Conservation (phyloP, 2,888 invertebrate species). For the Campoplex nolae region DNA sequence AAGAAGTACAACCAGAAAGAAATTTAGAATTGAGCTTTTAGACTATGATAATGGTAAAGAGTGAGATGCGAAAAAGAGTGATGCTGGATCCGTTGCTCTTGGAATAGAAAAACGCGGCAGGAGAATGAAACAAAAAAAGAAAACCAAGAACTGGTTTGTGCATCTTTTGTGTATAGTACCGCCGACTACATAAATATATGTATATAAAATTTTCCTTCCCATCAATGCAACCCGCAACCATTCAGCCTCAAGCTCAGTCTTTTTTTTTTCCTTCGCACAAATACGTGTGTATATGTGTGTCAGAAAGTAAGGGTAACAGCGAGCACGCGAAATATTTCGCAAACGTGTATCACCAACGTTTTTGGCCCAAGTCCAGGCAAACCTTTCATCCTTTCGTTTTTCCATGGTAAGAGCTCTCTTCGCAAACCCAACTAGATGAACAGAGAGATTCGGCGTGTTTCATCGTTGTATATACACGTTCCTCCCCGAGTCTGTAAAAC, state of each 20-base stretch:
- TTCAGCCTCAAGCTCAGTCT: conserved; percentile 44
- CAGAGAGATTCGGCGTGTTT: conserved; percentile 27
- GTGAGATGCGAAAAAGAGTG: conserved; percentile 38
- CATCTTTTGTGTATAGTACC: conserved; percentile 49
- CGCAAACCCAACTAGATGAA: conserved; percentile 43
- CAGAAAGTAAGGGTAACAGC: conserved; percentile 9
- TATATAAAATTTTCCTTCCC: conserved; percentile 15
- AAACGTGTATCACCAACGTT: conserved; percentile 66
- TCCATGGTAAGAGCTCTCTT: conserved; percentile 44
- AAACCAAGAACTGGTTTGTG: conserved; percentile 19
- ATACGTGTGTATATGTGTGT: not conserved
- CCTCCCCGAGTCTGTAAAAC: conserved; percentile 37
- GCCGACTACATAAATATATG: conserved; percentile 32
- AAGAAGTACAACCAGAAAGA: conserved; percentile 42
- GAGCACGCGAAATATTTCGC: conserved; percentile 66
- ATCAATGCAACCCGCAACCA: conserved; percentile 26
- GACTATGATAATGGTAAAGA: conserved; percentile 48
- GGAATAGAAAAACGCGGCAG: conserved; percentile 17
- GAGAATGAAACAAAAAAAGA: conserved; percentile 2
- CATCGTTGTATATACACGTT: conserved; percentile 19
- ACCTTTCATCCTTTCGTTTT: conserved; percentile 65
- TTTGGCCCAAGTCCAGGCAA: conserved; percentile 67
- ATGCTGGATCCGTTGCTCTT: conserved; percentile 7
- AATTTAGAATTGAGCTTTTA: conserved; percentile 6
- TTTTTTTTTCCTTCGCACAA: conserved; percentile 28